These are phyloP conservation scores for Magallana ariakensis DNA, from an alignment of 1,140 invertebrate genomes.

Conservation along the genomic window DNA sequence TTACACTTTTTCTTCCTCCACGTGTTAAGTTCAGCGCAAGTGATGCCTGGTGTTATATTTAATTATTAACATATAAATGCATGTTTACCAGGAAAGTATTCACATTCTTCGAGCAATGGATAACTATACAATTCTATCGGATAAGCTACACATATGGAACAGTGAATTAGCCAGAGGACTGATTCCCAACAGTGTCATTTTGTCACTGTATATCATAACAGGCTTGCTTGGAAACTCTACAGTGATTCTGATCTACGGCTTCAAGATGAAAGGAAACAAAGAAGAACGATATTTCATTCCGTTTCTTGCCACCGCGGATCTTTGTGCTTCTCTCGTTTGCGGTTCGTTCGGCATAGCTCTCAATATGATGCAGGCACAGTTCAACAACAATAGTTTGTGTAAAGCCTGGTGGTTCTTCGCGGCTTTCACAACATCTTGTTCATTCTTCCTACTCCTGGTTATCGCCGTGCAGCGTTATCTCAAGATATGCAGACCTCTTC, in stretches of 20 bases:
- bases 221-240: conserved; percentile 29
- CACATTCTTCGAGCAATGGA: neutral
- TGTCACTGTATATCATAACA: conserved; percentile 34
- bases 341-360: conserved; percentile 37
- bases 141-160: conserved; percentile 31
- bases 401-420: conserved; percentile 40
- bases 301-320: conserved; percentile 32
- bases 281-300: conserved; percentile 51
- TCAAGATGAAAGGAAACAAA: conserved; percentile 31
- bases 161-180: neutral
- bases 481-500: conserved; percentile 33
- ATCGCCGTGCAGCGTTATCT: conserved; percentile 48
- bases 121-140: neutral
- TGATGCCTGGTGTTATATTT: neutral
- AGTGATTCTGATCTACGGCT: conserved; percentile 40
- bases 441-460: conserved; percentile 15
- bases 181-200: conserved; percentile 35
- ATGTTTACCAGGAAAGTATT: neutral
- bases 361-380: conserved; percentile 40
- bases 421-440: conserved; percentile 42
- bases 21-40: neutral
- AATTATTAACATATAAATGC: neutral
- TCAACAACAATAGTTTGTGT: conserved; percentile 36
- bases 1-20: neutral
- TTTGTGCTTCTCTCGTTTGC: conserved; percentile 26